Percentiles rank a stretch among this genome's conserved stretches.
These are phyloP conservation scores for Eulemur rufifrons DNA, from an alignment of 2,113 vertebrate genomes.

Conservation along the genomic window DNA sequence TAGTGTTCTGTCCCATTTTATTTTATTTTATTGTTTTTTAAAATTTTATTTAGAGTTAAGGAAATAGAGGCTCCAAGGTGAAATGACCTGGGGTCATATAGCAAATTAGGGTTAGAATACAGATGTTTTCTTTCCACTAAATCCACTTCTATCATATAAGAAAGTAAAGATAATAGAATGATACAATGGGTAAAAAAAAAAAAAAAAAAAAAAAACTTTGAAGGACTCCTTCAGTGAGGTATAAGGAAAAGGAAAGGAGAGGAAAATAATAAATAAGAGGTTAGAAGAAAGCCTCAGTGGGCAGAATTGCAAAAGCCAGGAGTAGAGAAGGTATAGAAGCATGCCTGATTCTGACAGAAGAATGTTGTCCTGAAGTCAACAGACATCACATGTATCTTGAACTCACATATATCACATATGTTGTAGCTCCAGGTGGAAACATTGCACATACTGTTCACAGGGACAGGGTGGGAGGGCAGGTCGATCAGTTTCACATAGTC, in stretches of 20 bases:
- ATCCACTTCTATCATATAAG: not conserved
- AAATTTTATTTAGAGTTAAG: not conserved
- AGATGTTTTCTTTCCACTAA: not conserved
- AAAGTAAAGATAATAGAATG: not conserved
- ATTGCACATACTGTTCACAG: not conserved
- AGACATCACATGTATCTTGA: not conserved
- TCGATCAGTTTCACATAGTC: not conserved
- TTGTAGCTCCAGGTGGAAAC: constrained; percentile 72
- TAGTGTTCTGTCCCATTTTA: not conserved
- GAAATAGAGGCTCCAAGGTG: not conserved
- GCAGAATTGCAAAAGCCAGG: not conserved
- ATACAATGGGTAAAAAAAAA: not conserved
- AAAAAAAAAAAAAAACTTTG: not conserved
- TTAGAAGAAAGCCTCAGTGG: not conserved
- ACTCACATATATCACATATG: constrained; percentile 32
- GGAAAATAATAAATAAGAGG: not conserved
- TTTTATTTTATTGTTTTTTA: too few relatives aligned
- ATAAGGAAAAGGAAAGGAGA: not conserved
- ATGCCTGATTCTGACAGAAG: not conserved
- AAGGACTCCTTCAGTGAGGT: not conserved
- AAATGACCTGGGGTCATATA: not conserved
- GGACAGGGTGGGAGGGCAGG: not conserved
- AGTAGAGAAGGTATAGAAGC: not conserved
- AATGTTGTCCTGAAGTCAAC: not conserved
- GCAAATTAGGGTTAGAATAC: not conserved